phyloP scores from a whole-genome alignment of 2,888 invertebrate genomes.

The Leucophenga montana region DNA sequence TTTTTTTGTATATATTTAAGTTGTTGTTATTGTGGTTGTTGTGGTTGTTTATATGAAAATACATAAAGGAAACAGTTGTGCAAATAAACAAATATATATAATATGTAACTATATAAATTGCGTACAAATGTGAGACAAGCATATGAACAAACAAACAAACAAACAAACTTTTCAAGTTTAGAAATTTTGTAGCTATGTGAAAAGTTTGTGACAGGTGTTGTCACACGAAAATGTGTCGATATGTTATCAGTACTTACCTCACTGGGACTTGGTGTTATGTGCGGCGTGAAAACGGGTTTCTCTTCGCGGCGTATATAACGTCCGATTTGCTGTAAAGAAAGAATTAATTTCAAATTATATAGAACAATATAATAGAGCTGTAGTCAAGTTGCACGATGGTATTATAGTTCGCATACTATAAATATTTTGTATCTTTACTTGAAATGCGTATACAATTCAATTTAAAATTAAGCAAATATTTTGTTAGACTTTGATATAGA shows the following conservation, averaged over 20 bases:
- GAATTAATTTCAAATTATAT: not conserved
- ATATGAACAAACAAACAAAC: slow-evolving; percentile 27
- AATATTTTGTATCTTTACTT: too few relatives aligned
- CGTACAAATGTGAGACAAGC: slow-evolving; percentile 39
- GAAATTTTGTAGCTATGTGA: not conserved
- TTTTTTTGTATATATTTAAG: too few relatives aligned
- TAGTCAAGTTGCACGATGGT: too few relatives aligned
- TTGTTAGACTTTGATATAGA: too few relatives aligned
- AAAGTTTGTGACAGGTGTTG: slow-evolving; percentile 2
- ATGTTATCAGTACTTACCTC: slow-evolving; percentile 60
- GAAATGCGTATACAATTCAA: too few relatives aligned
- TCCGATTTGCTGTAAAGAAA: slow-evolving; percentile 64
- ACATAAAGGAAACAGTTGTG: slow-evolving; percentile 60
- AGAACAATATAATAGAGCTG: too few relatives aligned
- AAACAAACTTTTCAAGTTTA: not conserved
- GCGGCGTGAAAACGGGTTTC: slow-evolving; percentile 62
- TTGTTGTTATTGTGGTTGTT: too few relatives aligned
- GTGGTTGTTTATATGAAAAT: too few relatives aligned
- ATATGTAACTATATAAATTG: slow-evolving; percentile 19
- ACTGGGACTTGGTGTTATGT: slow-evolving; percentile 57
- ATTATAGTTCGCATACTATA: too few relatives aligned
- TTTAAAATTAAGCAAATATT: too few relatives aligned
- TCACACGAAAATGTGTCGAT: too few relatives aligned
- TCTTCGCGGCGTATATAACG: slow-evolving; percentile 68
- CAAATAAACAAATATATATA: slow-evolving; percentile 59